Evolutionary conservation across 1,140 invertebrate genomes (phyloP).

Genomic region (Cardiocondyla obscurior): DNA sequence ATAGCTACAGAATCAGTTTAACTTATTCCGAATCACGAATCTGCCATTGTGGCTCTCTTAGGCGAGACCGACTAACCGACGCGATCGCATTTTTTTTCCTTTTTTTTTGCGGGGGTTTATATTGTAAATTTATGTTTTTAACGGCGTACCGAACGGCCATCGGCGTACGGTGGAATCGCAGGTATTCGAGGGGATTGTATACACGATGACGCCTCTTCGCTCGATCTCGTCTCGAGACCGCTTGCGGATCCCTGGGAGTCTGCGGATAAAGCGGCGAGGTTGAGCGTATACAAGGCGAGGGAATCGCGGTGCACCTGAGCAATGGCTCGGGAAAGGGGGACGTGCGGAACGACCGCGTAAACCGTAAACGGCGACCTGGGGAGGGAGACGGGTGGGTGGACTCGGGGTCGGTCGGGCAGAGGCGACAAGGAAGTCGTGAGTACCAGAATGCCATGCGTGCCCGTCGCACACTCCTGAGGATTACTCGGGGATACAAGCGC

Average conservation of each 20-base stretch:
- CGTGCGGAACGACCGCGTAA: conserved; percentile 31
- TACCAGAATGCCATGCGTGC: conserved; percentile 75
- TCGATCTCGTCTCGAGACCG: not conserved
- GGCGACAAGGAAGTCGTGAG: conserved; percentile 72
- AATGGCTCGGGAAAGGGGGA: not conserved
- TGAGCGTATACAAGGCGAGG: conserved; percentile 15
- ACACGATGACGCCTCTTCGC: not conserved
- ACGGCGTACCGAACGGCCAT: conserved; percentile 43
- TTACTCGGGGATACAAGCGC: conserved; percentile 67
- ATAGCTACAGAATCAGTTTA: conserved; percentile 69
- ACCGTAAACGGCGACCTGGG: conserved; percentile 17
- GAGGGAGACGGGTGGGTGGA: conserved; percentile 1
- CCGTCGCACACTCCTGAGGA: conserved; percentile 65
- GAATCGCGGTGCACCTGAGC: conserved; percentile 48
- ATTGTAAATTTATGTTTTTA: conserved; percentile 78
- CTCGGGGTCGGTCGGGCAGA: conserved; percentile 1
- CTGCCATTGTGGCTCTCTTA: conserved; percentile 65
- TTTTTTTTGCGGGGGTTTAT: conserved; percentile 61
- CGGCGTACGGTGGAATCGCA: not conserved
- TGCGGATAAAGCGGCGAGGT: conserved; percentile 35
- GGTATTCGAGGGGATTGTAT: conserved; percentile 19
- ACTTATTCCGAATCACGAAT: conserved; percentile 81
- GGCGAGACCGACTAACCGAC: conserved; percentile 1
- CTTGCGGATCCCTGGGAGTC: conserved; percentile 1
- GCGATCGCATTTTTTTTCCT: conserved; percentile 66